Percentiles rank a stretch among this genome's conserved stretches.
phyloP scores from a whole-genome alignment of 2,113 vertebrate genomes.

The Sinocyclocheilus anshuiensis region DNA sequence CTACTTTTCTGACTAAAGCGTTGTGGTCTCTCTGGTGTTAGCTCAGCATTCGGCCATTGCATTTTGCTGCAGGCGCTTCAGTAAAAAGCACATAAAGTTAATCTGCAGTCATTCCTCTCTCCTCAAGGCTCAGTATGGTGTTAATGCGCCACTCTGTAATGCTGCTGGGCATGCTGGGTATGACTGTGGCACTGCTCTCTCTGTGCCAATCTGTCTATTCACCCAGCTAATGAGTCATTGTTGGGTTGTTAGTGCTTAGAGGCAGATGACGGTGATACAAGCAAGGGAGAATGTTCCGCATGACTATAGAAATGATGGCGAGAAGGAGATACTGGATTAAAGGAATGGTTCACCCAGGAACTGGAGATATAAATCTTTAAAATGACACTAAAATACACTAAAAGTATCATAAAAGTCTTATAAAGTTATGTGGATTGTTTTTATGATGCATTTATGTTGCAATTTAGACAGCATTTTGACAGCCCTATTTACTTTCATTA shows the following conservation, averaged over 20 bases:
- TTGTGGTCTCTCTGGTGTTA: not conserved
- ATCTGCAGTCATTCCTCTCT: constrained; percentile 43
- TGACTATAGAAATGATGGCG: constrained; percentile 20
- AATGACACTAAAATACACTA: not conserved
- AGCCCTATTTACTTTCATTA: not conserved
- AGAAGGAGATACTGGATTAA: not conserved
- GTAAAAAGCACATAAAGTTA: constrained; percentile 32
- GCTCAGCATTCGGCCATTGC: constrained; percentile 3
- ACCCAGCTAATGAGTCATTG: constrained; percentile 44
- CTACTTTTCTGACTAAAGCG: not conserved
- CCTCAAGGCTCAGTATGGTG: constrained; percentile 44
- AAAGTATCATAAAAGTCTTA: not conserved
- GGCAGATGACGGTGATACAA: constrained; percentile 12
- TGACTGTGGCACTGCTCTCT: constrained; percentile 33
- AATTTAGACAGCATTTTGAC: not conserved
- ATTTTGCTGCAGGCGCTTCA: constrained; percentile 28
- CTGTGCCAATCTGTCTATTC: constrained; percentile 42
- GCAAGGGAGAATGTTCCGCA: not conserved
- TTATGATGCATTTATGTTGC: not conserved
- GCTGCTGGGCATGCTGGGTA: constrained; percentile 32
- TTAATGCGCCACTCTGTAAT: constrained; percentile 39
- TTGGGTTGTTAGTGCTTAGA: constrained; percentile 16
- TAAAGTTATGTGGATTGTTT: not conserved
- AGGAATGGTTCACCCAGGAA: not conserved
- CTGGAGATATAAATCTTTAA: not conserved